Evolutionary conservation across 2,888 invertebrate genomes (phyloP).

Genomic region (Drosophila antonietae): DNA sequence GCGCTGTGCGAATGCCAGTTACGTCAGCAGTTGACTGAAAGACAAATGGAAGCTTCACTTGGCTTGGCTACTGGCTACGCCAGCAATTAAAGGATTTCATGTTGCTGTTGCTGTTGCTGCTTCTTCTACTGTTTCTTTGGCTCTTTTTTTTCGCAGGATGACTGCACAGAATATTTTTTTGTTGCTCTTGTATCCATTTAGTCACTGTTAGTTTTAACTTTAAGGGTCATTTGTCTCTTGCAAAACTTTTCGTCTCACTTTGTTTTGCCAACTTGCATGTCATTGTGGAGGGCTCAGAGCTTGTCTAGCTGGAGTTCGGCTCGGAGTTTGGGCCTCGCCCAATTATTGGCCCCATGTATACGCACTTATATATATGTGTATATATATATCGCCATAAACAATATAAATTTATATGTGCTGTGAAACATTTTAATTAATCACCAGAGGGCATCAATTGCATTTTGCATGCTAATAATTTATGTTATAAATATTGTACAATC

Average conservation of each 20-base stretch:
- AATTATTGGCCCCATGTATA: constrained; percentile 32
- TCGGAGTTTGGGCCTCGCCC: constrained; percentile 34
- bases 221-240: constrained; percentile 80
- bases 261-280: constrained; percentile 72
- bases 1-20: constrained; percentile 16
- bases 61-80: constrained; percentile 70
- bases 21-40: constrained; percentile 66
- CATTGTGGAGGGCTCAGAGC: constrained; percentile 52
- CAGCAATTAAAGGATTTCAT: constrained; percentile 82
- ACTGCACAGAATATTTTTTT: constrained; percentile 36
- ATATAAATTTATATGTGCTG: constrained; percentile 73
- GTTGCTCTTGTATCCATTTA: constrained; percentile 67
- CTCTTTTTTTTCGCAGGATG: constrained; percentile 25
- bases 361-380: background rate
- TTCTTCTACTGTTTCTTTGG: background rate
- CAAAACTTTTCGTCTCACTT: constrained; percentile 70
- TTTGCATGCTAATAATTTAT: constrained; percentile 90
- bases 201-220: constrained; percentile 75
- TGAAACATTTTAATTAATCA: constrained; percentile 82
- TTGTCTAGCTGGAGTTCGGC: constrained; percentile 5
- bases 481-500: constrained; percentile 69
- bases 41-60: constrained; percentile 79
- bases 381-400: constrained; percentile 68
- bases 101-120: constrained; percentile 37
- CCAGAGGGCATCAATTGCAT: constrained; percentile 87